Conservation (phyloP, 2,888 invertebrate genomes). For the Electrophaes corylata region DNA sequence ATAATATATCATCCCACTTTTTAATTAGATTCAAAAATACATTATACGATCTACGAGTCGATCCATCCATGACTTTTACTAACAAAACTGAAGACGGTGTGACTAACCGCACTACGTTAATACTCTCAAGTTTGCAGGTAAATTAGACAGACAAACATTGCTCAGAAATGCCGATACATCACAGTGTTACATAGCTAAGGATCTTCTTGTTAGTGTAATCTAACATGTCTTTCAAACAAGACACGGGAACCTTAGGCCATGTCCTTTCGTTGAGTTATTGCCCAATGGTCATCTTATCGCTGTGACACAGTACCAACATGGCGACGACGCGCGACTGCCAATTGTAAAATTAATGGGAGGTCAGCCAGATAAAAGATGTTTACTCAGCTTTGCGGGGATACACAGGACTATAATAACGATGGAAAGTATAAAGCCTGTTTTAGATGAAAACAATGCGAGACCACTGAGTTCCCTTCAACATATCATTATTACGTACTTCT, state of each 20-base stretch:
- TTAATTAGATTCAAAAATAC: too few relatives aligned
- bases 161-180: not conserved
- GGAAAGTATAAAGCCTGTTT: too few relatives aligned
- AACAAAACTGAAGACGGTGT: too few relatives aligned
- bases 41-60: too few relatives aligned
- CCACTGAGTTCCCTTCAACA: too few relatives aligned
- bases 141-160: not conserved
- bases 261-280: conserved; percentile 35
- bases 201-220: conserved; percentile 20
- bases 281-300: conserved; percentile 36
- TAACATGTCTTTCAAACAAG: conserved; percentile 14
- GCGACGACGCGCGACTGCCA: conserved; percentile 42
- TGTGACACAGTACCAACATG: conserved; percentile 39
- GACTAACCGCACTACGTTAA: too few relatives aligned
- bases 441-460: too few relatives aligned
- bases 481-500: too few relatives aligned
- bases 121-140: not conserved
- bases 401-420: not conserved
- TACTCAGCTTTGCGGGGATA: conserved; percentile 1
- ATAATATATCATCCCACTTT: too few relatives aligned
- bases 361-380: conserved; percentile 29
- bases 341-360: conserved; percentile 41
- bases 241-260: conserved; percentile 13
- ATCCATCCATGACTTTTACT: too few relatives aligned
- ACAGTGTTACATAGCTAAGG: conserved; percentile 1